Base-by-base conservation (phyloP, 2,113 vertebrate genomes). In the Phalacrocorax pelagicus region DNA sequence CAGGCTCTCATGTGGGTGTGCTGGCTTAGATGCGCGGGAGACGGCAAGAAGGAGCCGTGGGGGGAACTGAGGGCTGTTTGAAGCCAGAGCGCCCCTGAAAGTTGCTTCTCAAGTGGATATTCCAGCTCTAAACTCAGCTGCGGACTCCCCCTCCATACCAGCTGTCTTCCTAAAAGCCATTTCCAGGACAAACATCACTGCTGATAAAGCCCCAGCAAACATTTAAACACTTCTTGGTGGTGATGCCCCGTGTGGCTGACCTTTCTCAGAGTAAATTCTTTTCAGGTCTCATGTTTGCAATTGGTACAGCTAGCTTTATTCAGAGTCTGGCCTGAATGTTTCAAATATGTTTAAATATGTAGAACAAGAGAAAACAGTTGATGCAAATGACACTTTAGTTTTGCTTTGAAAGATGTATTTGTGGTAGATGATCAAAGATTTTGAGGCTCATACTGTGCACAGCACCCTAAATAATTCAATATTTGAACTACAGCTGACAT, bases 21-120 rank as follows among this genome's bases (percentile, higher is more conserved):
- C 79, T 80, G 92, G 55, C 0, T 9, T 27, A 40, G 93, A 26
- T 58, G 49, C 0, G 0, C 4, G 9, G 63, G 34, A 67, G 38
- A 14, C 0, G 0, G 63, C 63, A 32, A 18, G 52, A 27, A 65
- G 44, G 81, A 85, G 71, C n/a, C 3, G 4, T 1, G 51, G 52
- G 57, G 58, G 75, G 47, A 88, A 22, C 44, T 1, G 7, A 32
- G 36, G 46, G 59, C 55, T 66, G 46, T 57, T 72, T 32, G 61
- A 74, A 72, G 78, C 85, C 5, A 10, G 26, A 63, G 36, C 27
- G 36, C 8, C 36, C 38, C 72, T 52, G 32, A 24, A 78, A 83
- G 63, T 24, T 79, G 36, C 55, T 81, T 73, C 51, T 87, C 4
- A 15, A 8, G n/a, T 66, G 38, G 15, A 12, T 85, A 22, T 51